Percentiles rank a stretch among this genome's conserved stretches.
Evolutionary conservation across 2,888 invertebrate species (phyloP).

Genomic region (Lithophane leautieri): DNA sequence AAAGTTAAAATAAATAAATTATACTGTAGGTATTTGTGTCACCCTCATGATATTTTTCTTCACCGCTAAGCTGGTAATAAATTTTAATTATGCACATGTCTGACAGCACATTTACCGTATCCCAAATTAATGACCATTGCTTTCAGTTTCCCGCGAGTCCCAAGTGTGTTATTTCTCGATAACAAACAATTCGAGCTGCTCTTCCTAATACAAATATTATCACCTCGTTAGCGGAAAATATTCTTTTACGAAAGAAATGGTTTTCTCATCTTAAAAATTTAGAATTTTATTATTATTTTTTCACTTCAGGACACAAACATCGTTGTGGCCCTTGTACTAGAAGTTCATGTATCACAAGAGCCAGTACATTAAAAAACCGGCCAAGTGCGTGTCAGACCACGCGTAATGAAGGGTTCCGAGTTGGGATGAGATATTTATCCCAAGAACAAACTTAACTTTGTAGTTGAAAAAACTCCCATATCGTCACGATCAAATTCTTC

Average conservation of each 20-base stretch:
- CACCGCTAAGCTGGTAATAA: slow-evolving; percentile 49
- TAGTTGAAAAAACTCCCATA: neutral
- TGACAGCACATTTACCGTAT: slow-evolving; percentile 51
- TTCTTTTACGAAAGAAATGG: neutral
- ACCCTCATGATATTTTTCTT: slow-evolving; percentile 45
- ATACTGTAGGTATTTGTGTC: slow-evolving; percentile 24
- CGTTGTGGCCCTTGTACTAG: neutral
- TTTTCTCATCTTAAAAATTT: neutral
- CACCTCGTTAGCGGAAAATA: neutral
- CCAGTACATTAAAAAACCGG: neutral
- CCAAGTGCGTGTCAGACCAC: too few relatives aligned
- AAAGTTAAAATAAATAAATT: too few relatives aligned
- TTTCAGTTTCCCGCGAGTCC: slow-evolving; percentile 43
- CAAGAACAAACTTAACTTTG: neutral
- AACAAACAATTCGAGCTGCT: slow-evolving; percentile 38
- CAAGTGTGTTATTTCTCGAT: slow-evolving; percentile 50
- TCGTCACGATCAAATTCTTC: neutral
- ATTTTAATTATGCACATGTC: slow-evolving; percentile 56
- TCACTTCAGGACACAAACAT: neutral
- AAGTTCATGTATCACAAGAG: neutral
- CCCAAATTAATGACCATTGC: slow-evolving; percentile 54
- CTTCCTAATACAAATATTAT: neutral
- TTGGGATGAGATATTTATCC: too few relatives aligned
- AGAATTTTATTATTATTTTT: neutral
- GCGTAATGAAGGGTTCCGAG: too few relatives aligned